A percentile compares a stretch with the other conserved stretches of the same genome.
Evolutionary conservation across 1,140 invertebrate genomes (phyloP).

Genomic region (Mamestra configurata): DNA sequence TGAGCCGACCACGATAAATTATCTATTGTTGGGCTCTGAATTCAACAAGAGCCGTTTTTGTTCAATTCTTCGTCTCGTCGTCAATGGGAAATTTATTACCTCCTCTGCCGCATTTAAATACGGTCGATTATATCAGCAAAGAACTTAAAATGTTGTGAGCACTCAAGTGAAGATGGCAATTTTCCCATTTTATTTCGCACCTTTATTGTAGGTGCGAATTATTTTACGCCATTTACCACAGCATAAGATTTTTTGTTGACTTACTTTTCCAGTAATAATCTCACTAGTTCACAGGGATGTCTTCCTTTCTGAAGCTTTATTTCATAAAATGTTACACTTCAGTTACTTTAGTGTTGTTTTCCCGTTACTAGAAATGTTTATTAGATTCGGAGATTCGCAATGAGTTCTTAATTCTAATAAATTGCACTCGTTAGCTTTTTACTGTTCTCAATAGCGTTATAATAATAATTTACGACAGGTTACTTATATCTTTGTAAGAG

Average conservation of each 20-base stretch:
- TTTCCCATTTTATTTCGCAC: constrained; percentile 63
- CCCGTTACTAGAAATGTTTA: constrained; percentile 19
- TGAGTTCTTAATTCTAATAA: constrained; percentile 39
- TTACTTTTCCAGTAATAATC: background rate
- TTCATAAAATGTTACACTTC: constrained; percentile 18
- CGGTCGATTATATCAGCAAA: constrained; percentile 79
- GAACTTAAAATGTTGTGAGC: constrained; percentile 74
- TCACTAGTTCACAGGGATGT: background rate
- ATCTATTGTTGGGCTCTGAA: constrained; percentile 82
- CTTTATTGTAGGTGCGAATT: constrained; percentile 40
- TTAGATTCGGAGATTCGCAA: background rate
- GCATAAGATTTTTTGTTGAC: constrained; percentile 7
- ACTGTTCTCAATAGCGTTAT: constrained; percentile 18
- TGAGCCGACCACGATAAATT: constrained; percentile 84
- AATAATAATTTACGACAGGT: constrained; percentile 39
- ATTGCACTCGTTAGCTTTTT: constrained; percentile 41
- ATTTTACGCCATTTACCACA: constrained; percentile 53
- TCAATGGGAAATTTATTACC: constrained; percentile 86
- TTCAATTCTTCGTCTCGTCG: constrained; percentile 85
- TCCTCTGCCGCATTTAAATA: constrained; percentile 83
- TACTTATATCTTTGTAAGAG: background rate
- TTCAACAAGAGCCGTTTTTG: constrained; percentile 86
- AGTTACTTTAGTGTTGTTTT: constrained; percentile 16
- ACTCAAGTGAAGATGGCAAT: constrained; percentile 73
- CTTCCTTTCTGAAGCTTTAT: background rate